These are phyloP conservation scores for Xiphophorus couchianus DNA, from an alignment of 2,113 vertebrate species.

Conservation along the genomic window DNA sequence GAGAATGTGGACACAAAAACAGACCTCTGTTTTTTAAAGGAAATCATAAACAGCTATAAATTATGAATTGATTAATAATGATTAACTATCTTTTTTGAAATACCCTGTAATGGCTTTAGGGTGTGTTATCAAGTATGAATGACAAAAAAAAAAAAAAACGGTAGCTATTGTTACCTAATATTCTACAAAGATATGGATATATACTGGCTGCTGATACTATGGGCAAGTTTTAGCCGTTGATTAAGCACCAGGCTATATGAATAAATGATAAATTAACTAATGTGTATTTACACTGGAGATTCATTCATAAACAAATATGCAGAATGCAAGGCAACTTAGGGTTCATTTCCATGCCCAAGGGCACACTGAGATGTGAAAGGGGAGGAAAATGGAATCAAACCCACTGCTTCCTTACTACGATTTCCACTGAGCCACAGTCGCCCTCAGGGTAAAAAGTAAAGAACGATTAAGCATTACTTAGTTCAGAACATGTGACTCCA, in stretches of 20 bases:
- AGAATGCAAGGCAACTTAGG: not conserved
- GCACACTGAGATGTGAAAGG: not conserved
- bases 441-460: not conserved
- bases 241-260: not conserved
- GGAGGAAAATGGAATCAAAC: not conserved
- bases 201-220: not conserved
- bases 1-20: not conserved
- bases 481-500: not conserved
- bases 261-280: not conserved
- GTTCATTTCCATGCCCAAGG: not conserved
- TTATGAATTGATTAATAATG: slow-evolving; percentile 56
- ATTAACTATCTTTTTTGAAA: slow-evolving; percentile 47
- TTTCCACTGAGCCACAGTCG: not conserved
- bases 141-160: not conserved
- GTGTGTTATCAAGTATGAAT: slow-evolving; percentile 40
- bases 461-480: not conserved
- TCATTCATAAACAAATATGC: not conserved
- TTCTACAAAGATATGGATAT: not conserved
- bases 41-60: slow-evolving; percentile 42
- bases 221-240: not conserved
- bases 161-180: not conserved
- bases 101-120: slow-evolving; percentile 41
- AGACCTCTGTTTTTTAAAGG: slow-evolving; percentile 16
- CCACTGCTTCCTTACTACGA: not conserved
- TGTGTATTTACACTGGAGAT: not conserved